These are phyloP conservation scores for Dendrolimus punctatus DNA, from an alignment of 1,140 invertebrate species.

Conservation along the genomic window DNA sequence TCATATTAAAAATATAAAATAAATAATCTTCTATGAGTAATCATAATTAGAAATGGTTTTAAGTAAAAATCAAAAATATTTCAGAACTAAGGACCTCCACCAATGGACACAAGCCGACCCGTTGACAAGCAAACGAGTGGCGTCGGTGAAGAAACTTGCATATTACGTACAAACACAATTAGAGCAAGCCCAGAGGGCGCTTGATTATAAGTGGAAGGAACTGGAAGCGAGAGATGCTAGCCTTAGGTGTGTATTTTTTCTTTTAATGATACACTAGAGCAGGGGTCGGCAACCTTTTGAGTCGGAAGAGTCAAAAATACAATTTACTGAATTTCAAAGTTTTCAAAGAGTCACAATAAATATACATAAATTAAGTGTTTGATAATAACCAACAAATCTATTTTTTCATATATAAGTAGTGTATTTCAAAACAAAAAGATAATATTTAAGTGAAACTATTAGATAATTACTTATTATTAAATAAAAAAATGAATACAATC, in stretches of 20 bases:
- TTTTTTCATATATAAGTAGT: too few relatives aligned
- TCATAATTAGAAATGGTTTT: slow-evolving; percentile 3
- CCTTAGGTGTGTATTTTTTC: slow-evolving; percentile 12
- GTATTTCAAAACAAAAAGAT: too few relatives aligned
- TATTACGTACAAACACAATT: slow-evolving; percentile 77
- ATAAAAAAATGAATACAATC: too few relatives aligned
- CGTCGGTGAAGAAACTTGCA: slow-evolving; percentile 72
- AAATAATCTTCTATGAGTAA: neutral
- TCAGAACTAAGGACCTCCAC: slow-evolving; percentile 62
- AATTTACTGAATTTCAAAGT: too few relatives aligned
- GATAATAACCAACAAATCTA: too few relatives aligned
- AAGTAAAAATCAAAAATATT: slow-evolving; percentile 5
- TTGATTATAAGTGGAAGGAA: slow-evolving; percentile 77
- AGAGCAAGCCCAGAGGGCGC: slow-evolving; percentile 69
- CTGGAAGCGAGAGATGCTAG: slow-evolving; percentile 21
- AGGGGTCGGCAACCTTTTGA: too few relatives aligned
- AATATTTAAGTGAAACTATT: too few relatives aligned
- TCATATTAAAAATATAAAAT: too few relatives aligned
- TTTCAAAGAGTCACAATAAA: too few relatives aligned
- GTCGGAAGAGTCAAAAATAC: too few relatives aligned
- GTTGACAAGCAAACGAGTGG: slow-evolving; percentile 69
- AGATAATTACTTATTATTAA: too few relatives aligned
- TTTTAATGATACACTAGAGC: slow-evolving; percentile 14
- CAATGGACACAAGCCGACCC: slow-evolving; percentile 74
- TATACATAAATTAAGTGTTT: too few relatives aligned